Evolutionary conservation across 2,113 vertebrate species (phyloP), one percentile per base, ranked within the genome.

Genomic region (Podilymbus podiceps): DNA sequence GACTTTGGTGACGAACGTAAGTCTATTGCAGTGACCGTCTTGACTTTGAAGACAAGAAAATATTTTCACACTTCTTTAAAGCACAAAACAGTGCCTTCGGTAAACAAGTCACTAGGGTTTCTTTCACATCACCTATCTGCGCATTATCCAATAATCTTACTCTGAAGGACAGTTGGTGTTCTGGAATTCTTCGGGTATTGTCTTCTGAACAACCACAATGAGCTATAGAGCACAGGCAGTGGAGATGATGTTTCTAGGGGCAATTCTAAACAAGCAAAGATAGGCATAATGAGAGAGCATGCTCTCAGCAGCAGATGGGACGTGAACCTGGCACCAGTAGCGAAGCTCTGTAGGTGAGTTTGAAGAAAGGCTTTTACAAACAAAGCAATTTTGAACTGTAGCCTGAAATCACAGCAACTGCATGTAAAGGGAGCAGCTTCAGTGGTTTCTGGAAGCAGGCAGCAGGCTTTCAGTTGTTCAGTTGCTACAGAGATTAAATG

Each of bases 1-100:
- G 96, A 98, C 99, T 97, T 98, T 99, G 97, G 99, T 99, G 89
- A 99, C 99, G 85, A 99, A 98, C 97, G 99, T 99, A 98, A 99
- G 99, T 98, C 84, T 73, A 96, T 93, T 92, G 96, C 78, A 97
- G 96, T 96, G 95, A 93, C 88, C 85, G 1, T 69, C 95, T 89
- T 97, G 92, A 82, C 84, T 89, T 96, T 88, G 94, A 96, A 95
- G 95, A 97, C 92, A 95, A 91, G 95, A 91, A 96, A 95, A 76
- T 95, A 95, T 72, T 93, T 86, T 86, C 93, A 69, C 28, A 3
- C 55, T 75, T 85, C 74, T 69, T 67, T 74, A 76, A 91, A 94
- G 84, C 87, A 89, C 77, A 69, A 69, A 79, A 66, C 23, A 92
- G 50, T 89, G 63, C 91, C 81, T 96, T 95, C 86, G 79, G 73